These are phyloP conservation scores for Brachionus manjavacas DNA, from an alignment of 1,140 invertebrate species.

Conservation along the genomic window DNA sequence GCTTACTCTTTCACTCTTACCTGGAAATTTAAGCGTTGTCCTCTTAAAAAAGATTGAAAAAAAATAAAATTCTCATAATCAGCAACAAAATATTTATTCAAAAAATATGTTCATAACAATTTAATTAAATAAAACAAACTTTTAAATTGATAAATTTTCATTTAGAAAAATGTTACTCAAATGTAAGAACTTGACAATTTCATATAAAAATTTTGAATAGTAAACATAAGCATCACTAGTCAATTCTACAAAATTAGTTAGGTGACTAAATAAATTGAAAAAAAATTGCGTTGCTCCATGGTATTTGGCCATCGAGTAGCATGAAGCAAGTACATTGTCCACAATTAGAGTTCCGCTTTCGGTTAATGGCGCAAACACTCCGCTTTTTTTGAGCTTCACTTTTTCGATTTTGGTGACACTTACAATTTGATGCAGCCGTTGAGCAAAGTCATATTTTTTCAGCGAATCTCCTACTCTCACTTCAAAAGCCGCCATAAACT, in stretches of 20 bases:
- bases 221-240: conserved; percentile 7
- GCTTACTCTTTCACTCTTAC: too few relatives aligned
- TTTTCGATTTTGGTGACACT: conserved; percentile 63
- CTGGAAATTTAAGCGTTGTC: too few relatives aligned
- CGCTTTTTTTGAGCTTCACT: conserved; percentile 58
- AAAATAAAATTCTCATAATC: neutral
- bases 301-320: conserved; percentile 82
- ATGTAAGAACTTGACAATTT: neutral
- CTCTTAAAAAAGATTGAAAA: neutral
- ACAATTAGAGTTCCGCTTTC: conserved; percentile 78
- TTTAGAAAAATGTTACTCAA: conserved; percentile 27
- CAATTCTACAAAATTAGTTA: conserved; percentile 14
- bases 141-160: conserved; percentile 19
- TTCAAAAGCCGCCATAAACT: conserved; percentile 46
- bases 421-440: conserved; percentile 54
- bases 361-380: conserved; percentile 85
- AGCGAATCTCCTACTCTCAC: conserved; percentile 54
- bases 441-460: conserved; percentile 44
- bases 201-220: conserved; percentile 39
- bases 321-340: conserved; percentile 82
- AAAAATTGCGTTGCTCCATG: conserved; percentile 71
- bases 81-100: neutral
- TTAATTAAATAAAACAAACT: neutral
- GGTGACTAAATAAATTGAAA: conserved; percentile 12
- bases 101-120: conserved; percentile 22